Evolutionary conservation across 2,888 invertebrate genomes (phyloP), one percentile per base, ranked within the genome.

Genomic region (Morpho helenor): DNA sequence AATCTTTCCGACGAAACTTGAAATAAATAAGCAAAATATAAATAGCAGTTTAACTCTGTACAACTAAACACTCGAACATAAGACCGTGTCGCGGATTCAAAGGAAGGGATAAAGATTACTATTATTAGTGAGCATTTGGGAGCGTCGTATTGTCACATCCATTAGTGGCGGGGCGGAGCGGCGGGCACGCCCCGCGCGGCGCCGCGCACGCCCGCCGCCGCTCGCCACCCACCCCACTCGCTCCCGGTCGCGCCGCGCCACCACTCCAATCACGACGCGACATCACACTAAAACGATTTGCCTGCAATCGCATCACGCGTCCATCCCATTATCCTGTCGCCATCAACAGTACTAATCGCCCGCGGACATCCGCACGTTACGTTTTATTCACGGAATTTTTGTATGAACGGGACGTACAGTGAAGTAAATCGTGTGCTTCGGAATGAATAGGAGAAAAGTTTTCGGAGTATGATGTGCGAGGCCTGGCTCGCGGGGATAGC

Each of bases 81-180:
- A 46, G 51, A 23, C 49, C 56, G 59, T 62, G 57, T 60, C 60
- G 46, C 31, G 10, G 40, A 56, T 63, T 62, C 53, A 63, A 64
- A 66, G 68, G 72, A 81, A 77, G 86, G 80, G 82, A 80, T 81
- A 80, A 80, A 82, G 87, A 85, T 86, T 87, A 86, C 80, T 78
- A 78, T 80, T 84, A 77, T 73, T 69, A 70, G 70, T 66, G 68
- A 71, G 65, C 75, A 79, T 82, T 81, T 75, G 82, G 86, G 84
- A 84, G 84, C 87, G 84, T 83, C 85, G 81, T 84, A 81, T 89
- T 88, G 87, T 89, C 87, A 89, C 82, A 85, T 87, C 87, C 86
- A 89, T 87, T 87, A 88, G 83, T 72, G 65, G 72, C 65, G 72
- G 77, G 87, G 85, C 81, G 82, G 83, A 63, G 76, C 75, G 56